These are phyloP conservation scores for Austrofundulus limnaeus DNA, from an alignment of 2,113 vertebrate genomes.

Conservation along the genomic window DNA sequence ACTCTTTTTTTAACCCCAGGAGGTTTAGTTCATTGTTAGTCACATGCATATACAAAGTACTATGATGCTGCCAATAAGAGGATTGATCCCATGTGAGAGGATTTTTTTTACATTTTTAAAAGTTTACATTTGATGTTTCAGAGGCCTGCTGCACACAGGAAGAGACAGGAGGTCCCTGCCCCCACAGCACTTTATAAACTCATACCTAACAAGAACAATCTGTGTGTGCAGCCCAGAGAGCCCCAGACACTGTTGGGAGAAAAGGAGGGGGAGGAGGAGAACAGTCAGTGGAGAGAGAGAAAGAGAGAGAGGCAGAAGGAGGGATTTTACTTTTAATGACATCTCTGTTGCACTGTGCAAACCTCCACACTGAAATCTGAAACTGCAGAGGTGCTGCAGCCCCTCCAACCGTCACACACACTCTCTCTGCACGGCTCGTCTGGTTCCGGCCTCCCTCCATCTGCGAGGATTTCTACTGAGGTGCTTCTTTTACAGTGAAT, in stretches of 20 bases:
- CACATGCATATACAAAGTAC: too few species aligned
- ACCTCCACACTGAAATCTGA: constrained; percentile 66
- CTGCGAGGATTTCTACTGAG: constrained; percentile 7
- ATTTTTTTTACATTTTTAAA: not conserved
- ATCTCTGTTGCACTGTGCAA: constrained; percentile 40
- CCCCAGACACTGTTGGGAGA: constrained; percentile 56
- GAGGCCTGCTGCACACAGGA: constrained; percentile 23
- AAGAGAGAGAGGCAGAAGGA: constrained; percentile 49
- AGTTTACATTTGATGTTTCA: constrained; percentile 1
- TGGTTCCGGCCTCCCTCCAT: constrained; percentile 22
- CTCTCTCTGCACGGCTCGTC: constrained; percentile 34
- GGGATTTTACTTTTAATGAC: constrained; percentile 58
- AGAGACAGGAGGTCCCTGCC: constrained; percentile 55
- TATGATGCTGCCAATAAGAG: too few species aligned
- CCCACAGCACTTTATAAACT: constrained; percentile 75
- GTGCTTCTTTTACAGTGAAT: constrained; percentile 28
- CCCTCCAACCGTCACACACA: constrained; percentile 18
- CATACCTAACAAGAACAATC: constrained; percentile 90
- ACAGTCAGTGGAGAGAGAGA: constrained; percentile 12
- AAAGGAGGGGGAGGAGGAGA: constrained; percentile 59
- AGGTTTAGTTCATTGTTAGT: constrained; percentile 19
- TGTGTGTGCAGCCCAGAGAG: constrained; percentile 75
- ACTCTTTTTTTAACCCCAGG: constrained; percentile 12
- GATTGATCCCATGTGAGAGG: too few species aligned
- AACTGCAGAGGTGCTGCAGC: constrained; percentile 55